Percentiles rank a stretch among this genome's conserved stretches.
phyloP scores from a whole-genome alignment of 2,888 invertebrate species.

The Chrysolina oricalcia region DNA sequence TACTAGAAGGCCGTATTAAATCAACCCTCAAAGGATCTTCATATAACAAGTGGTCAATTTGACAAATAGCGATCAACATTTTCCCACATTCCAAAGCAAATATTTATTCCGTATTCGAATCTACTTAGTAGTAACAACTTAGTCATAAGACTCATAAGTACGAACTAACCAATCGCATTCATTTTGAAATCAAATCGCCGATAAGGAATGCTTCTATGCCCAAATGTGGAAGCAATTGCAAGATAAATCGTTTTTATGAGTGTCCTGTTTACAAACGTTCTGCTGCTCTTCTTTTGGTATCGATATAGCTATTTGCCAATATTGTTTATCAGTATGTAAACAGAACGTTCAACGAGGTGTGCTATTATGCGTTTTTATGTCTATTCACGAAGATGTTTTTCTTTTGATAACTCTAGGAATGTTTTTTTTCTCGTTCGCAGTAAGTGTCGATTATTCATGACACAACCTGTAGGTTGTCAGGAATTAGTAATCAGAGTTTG shows the following conservation, averaged over 20 bases:
- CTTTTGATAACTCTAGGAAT: neutral
- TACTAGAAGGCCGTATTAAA: too few relatives aligned
- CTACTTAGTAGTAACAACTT: neutral
- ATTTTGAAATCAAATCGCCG: neutral
- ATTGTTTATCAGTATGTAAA: slow-evolving; percentile 23
- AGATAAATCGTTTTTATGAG: slow-evolving; percentile 17
- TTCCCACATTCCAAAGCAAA: too few relatives aligned
- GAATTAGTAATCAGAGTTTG: neutral
- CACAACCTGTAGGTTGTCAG: neutral
- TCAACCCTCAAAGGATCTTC: too few relatives aligned
- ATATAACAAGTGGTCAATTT: too few relatives aligned
- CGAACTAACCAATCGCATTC: neutral
- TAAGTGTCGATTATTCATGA: neutral
- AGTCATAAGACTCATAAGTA: neutral
- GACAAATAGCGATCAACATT: too few relatives aligned
- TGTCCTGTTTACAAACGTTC: slow-evolving; percentile 9
- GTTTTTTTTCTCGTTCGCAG: neutral
- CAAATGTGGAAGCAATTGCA: slow-evolving; percentile 10
- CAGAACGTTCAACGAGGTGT: slow-evolving; percentile 8
- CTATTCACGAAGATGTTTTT: neutral
- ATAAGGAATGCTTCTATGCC: neutral
- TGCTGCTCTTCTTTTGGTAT: slow-evolving; percentile 7
- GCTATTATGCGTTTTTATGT: neutral
- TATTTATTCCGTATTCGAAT: neutral
- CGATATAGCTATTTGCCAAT: slow-evolving; percentile 10